Percentiles rank a stretch among this genome's conserved stretches.
These are phyloP conservation scores for Willowsia nigromaculata DNA, from an alignment of 2,888 invertebrate species.

Conservation along the genomic window DNA sequence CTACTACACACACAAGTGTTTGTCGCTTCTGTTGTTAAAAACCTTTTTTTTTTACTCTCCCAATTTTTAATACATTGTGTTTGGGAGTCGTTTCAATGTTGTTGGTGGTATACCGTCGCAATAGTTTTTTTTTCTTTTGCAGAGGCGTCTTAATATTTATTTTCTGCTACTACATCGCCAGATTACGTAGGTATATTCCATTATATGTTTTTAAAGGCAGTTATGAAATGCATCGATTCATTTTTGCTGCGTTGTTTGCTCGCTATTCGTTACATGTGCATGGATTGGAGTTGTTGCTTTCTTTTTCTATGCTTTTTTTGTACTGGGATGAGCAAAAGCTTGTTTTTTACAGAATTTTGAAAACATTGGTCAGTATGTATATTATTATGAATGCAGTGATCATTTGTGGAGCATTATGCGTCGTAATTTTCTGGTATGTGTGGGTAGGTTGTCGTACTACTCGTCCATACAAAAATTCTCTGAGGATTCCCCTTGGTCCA, in stretches of 20 bases:
- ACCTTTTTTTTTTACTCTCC: background rate
- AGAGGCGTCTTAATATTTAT: background rate
- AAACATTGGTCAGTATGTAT: background rate
- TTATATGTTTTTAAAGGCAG: too few species aligned
- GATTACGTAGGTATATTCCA: background rate
- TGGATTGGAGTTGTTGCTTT: background rate
- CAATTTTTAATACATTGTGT: background rate
- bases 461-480: background rate
- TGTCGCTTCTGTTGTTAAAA: background rate
- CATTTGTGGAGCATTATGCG: background rate
- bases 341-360: background rate
- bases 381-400: background rate
- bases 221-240: slow-evolving; percentile 50
- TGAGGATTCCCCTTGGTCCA: background rate
- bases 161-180: background rate
- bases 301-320: background rate
- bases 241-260: slow-evolving; percentile 11
- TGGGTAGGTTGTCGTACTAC: background rate
- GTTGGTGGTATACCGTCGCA: background rate
- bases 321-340: background rate
- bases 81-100: background rate
- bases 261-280: slow-evolving; percentile 1
- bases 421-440: slow-evolving; percentile 11
- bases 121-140: slow-evolving; percentile 4
- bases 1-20: background rate